These are phyloP conservation scores for Siphonodentalium dalli DNA, from an alignment of 2,888 invertebrate genomes.

Conservation along the genomic window DNA sequence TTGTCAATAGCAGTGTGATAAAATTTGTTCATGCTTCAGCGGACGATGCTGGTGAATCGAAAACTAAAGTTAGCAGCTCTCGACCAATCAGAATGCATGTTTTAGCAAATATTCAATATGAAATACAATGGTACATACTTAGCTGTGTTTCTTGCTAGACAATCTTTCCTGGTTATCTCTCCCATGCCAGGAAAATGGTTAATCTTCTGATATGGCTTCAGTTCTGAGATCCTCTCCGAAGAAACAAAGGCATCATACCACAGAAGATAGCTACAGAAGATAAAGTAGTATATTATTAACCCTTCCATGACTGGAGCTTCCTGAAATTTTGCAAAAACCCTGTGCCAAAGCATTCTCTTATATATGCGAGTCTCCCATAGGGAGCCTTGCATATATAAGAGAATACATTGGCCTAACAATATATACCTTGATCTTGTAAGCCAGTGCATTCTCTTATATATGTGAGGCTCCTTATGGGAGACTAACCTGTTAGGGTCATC, in stretches of 20 bases:
- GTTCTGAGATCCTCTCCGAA: slow-evolving; percentile 59
- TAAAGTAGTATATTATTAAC: not conserved
- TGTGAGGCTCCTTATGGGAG: too few relatives aligned
- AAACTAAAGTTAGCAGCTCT: too few relatives aligned
- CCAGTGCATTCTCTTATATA: too few relatives aligned
- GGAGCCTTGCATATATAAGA: too few relatives aligned
- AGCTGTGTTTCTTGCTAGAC: slow-evolving; percentile 61
- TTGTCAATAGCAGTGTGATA: too few relatives aligned
- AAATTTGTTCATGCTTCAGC: too few relatives aligned
- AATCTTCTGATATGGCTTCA: slow-evolving; percentile 63
- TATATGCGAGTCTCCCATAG: not conserved
- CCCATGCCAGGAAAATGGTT: slow-evolving; percentile 66
- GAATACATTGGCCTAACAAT: too few relatives aligned
- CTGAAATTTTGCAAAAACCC: not conserved
- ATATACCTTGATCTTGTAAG: too few relatives aligned
- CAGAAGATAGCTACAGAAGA: slow-evolving; percentile 55
- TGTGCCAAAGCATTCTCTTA: not conserved
- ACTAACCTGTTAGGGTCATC: not conserved
- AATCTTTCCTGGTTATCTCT: slow-evolving; percentile 64
- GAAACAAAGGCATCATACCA: slow-evolving; percentile 65
- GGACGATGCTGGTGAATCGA: too few relatives aligned
- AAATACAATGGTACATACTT: slow-evolving; percentile 47
- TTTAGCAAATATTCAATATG: too few relatives aligned
- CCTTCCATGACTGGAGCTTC: not conserved
- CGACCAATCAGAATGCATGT: too few relatives aligned